Evolutionary conservation across 2,797 vertebrate genomes (phyloP), one percentile per base, ranked within the genome.

Genomic region (Tragopan temminckii): DNA sequence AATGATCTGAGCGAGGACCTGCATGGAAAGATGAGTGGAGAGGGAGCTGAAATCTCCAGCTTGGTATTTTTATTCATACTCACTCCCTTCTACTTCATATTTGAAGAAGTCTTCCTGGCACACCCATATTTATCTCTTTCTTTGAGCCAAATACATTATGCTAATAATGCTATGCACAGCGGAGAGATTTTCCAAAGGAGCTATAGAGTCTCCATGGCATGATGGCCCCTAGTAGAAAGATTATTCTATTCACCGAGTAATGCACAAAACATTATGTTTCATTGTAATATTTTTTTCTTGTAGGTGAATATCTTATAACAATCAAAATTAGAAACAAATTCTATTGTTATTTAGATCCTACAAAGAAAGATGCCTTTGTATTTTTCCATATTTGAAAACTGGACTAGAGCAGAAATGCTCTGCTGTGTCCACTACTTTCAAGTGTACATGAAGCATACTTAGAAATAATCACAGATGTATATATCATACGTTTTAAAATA

Each of bases 251-350:
- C 75, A 50, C 23, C 58, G 57, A 27, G 43, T 70, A 80, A 85
- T 0, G 1, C 84, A 70, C 45, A 82, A 85, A 85, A n/a, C 38
- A 77, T 89, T 62, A 67, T 84, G 11, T 71, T 92, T 93, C 45
- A 9, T 92, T 25, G 53, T 82, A 90, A 76, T 58, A 90, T 55
- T 19, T 70, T 70, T 91, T 94, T 93, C 27, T 86, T 77, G 66
- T 68, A 77, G 35, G 29, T 59, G 67, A 90, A 70, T 55, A 61
- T 61, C 68, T 93, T 90, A 90, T 86, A 94, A 85, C 35, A 80
- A 75, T 75, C 1, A 4, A 38, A 87, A 92, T 87, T 92, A 92
- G 71, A 85, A 96, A 87, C 40, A 85, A 90, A 90, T 84, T 80
- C 48, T 64, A 75, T 71, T 62, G 36, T 69, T 82, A 53, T 82